Base-by-base conservation (phyloP, 2,888 invertebrate genomes). In the Oligia fasciuncula region DNA sequence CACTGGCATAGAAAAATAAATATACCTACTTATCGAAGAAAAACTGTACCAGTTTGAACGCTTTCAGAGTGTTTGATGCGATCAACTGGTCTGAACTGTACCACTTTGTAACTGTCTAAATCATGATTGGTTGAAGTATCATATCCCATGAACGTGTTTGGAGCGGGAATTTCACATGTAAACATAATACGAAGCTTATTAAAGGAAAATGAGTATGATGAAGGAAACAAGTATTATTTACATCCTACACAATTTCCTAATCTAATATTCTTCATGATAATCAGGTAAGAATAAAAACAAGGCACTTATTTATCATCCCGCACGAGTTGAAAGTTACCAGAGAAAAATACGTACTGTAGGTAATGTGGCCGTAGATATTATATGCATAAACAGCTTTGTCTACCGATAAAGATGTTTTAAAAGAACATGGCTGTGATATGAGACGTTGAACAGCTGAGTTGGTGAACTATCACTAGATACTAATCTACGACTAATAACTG, bases 191-290 rank as follows among this genome's bases (percentile, higher is more conserved):
- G 62, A 62, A 35, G 13, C 51, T 51, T 29, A 51, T 29, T 49
- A 35, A 49, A 57, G 14, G 23, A 35, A 54, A 84, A 40, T 62
- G 29, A 17, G 9, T 65, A 69, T n/a, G 9, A 29, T 29, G 68
- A 66, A 71, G 51, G 54, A 72, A 80, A 85, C 60, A 80, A 49
- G 65, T 40, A 81, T 69, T 70, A 66, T 81, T 70, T 71, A 71
- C 74, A 74, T 73, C 88, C 88, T 90, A 88, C 89, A 90, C 87
- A 90, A 91, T 90, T 88, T 85, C 84, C 83, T 84, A 89, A 89
- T 87, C 86, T 78, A 85, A 88, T 83, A 84, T 83, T 51, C 75
- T 74, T 77, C 80, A 62, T 74, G 62, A 73, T 73, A 70, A 73
- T 80, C 73, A 70, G 62, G 62, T 57, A 78, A 66, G 54, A 78